Evolutionary conservation across 2,113 vertebrate genomes (phyloP), one percentile per base, ranked within the genome.

Genomic region (Myrmecobius fasciatus): DNA sequence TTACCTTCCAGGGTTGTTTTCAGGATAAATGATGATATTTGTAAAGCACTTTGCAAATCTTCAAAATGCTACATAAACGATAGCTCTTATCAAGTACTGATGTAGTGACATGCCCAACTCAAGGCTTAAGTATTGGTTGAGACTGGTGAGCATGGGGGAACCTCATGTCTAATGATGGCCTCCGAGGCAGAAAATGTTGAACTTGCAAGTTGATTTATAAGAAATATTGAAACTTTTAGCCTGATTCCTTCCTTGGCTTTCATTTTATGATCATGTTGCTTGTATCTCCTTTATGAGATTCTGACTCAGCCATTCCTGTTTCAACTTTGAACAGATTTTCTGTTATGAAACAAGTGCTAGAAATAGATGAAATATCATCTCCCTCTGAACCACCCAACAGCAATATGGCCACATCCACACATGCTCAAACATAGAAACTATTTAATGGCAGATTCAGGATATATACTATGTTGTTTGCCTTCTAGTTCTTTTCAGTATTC

Each of bases 281-380:
- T 83, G n/a, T 6, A 24, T 83, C 67, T 83, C n/a, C 67, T 43
- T 83, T 83, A 83, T 83, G n/a, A 43, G 67, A 83, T 83, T 83
- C n/a, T 83, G 67, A 83, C 67, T 83, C 67, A 83, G 67, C 6
- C 36, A 83, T 83, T 83, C 67, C 67, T 83, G 20, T 43, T 83
- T 83, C 67, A 83, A 83, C 67, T 83, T 83, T 83, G 67, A 83
- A 43, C 67, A 83, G n/a, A 83, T 83, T 83, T 83, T 83, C 67
- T 83, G 67, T 83, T 83, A 83, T 83, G 67, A 83, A 83, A 83
- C 67, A 43, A 83, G 67, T 8, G 7, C 67, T 43, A 83, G 67
- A 83, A 83, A 83, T 83, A 43, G 67, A 7, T 83, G n/a, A 83
- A 83, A 83, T 83, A 83, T 22, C 67, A 83, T 83, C n/a, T 83